Evolutionary conservation across 2,113 vertebrate genomes (phyloP).

Genomic region (Smithornis capensis): DNA sequence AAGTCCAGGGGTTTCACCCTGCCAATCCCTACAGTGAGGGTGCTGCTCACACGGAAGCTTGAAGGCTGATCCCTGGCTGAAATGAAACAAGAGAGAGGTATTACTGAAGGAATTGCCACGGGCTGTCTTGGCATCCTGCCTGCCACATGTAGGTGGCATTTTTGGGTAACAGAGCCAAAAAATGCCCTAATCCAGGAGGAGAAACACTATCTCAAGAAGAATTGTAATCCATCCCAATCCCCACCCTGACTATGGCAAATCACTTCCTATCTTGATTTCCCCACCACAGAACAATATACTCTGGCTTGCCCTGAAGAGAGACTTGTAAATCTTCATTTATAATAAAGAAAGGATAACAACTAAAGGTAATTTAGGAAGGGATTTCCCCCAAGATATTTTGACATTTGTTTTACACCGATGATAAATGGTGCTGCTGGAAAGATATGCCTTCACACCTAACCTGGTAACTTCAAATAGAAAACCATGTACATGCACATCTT

Average conservation of each 20-base stretch:
- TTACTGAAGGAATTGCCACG: background rate
- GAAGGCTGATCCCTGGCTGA: constrained; percentile 72
- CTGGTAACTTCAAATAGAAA: background rate
- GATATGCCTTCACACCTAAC: background rate
- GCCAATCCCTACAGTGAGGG: constrained; percentile 81
- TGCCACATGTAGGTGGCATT: background rate
- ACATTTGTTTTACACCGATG: background rate
- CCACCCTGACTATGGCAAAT: background rate
- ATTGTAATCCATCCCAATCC: background rate
- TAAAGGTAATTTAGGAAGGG: background rate
- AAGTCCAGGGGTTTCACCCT: constrained; percentile 71
- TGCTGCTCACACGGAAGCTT: constrained; percentile 70
- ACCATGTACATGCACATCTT: accelerated
- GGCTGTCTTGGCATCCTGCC: background rate
- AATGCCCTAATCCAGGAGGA: background rate
- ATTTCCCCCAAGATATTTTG: background rate
- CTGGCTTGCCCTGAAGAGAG: background rate
- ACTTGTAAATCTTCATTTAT: background rate
- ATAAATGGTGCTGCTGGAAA: background rate
- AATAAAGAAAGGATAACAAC: background rate
- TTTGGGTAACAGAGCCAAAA: background rate
- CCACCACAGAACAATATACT: background rate
- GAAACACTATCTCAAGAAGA: background rate
- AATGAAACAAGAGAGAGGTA: background rate
- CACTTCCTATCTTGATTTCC: background rate